These are phyloP conservation scores for Tupaia chinensis DNA, from an alignment of 2,113 vertebrate genomes.

Conservation along the genomic window DNA sequence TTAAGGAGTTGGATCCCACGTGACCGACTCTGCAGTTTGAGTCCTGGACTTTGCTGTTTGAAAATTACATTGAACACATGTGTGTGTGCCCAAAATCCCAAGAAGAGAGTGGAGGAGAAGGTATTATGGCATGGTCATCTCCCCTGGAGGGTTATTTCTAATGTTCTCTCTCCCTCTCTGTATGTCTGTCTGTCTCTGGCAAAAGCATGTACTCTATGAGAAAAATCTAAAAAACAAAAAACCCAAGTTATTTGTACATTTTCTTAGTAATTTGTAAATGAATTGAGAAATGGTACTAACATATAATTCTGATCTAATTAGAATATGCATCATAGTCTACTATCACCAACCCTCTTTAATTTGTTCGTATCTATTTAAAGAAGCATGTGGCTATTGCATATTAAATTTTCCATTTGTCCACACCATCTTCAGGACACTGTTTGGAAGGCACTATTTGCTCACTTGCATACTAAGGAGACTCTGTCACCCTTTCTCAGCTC, in stretches of 20 bases:
- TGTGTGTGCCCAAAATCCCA: no score
- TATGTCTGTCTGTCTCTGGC: no score
- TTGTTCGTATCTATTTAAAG: neutral
- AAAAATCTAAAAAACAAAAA: no score
- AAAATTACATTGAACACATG: no score
- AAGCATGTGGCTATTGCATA: neutral
- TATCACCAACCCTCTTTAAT: neutral
- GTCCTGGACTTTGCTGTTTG: no score
- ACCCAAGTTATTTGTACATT: neutral
- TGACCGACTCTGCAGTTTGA: no score
- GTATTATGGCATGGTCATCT: no score
- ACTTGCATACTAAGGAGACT: neutral
- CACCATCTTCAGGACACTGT: neutral
- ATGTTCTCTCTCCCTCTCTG: no score
- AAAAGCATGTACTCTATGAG: no score
- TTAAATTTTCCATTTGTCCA: neutral
- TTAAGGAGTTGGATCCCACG: no score
- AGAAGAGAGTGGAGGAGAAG: no score
- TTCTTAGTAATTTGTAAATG: conserved; percentile 43
- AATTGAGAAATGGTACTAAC: neutral
- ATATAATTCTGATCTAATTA: neutral
- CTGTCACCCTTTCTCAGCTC: neutral
- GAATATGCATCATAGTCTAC: neutral
- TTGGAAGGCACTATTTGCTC: neutral
- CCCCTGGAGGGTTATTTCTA: no score